Evolutionary conservation across 2,888 invertebrate species (phyloP).

Genomic region (Tenthredo amoena): DNA sequence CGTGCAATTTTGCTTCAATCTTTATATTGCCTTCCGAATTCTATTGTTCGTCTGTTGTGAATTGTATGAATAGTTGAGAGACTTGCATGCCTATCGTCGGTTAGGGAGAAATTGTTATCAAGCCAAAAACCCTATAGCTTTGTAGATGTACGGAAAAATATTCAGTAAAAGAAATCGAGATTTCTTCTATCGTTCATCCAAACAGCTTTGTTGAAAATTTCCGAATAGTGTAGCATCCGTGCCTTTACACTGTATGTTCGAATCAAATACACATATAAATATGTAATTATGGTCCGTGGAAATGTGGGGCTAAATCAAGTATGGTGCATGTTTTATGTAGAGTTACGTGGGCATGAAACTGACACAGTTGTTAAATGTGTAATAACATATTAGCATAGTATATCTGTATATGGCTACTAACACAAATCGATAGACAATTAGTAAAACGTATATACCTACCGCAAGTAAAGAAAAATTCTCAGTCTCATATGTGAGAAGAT

Average conservation of each 20-base stretch:
- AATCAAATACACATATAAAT: background rate
- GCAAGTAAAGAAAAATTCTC: background rate
- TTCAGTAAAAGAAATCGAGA: background rate
- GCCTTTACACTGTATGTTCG: background rate
- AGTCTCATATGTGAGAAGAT: background rate
- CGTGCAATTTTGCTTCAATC: background rate
- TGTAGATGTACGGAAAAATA: background rate
- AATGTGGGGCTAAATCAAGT: background rate
- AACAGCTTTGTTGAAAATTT: background rate
- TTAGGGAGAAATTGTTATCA: background rate
- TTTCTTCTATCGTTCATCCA: background rate
- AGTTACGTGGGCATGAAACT: conserved; percentile 10
- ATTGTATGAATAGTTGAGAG: background rate
- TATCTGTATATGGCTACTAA: background rate
- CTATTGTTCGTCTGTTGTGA: background rate
- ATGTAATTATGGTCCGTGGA: background rate
- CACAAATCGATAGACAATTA: conserved; percentile 7
- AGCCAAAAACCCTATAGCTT: background rate
- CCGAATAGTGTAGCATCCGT: background rate
- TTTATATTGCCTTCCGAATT: background rate
- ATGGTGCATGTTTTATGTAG: conserved; percentile 22
- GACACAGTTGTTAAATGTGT: background rate
- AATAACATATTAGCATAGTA: background rate
- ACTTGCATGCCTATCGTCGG: background rate
- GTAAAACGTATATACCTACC: background rate